Evolutionary conservation across 2,797 vertebrate genomes (phyloP), one percentile per base, ranked within the genome.

Genomic region (Tiaroga cobitis): DNA sequence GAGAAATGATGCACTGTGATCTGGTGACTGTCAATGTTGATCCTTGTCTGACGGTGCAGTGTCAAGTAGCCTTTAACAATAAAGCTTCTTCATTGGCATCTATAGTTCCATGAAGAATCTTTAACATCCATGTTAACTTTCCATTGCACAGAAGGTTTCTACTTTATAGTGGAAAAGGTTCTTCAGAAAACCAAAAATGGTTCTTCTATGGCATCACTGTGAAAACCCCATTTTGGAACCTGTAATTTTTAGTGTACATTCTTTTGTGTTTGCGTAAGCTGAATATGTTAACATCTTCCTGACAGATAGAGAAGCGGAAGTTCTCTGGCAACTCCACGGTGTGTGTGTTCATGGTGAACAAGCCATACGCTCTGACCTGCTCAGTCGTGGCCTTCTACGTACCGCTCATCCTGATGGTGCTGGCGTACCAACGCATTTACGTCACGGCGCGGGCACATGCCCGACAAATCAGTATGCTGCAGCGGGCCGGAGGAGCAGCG

Each of bases 301-400:
- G 54, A 80, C 94, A 99, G 98, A 97, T 99, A 91, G 96, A 98
- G 89, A 90, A 96, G 89, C 93, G 96, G 84, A 96, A 96, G 89
- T 94, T 95, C 69, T 95, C 93, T 87, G 96, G 95, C 89, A 99
- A 99, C 94, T 95, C 97, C 72, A 98, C 97, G 0, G 96, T 96
- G 87, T 99, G 98, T 87, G 94, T 99, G 90, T 99, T 99, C 94
- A 98, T 99, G 98, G 98, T 99, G 85, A 99, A 99, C 95, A 99
- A 99, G 90, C 97, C 98, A 18, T 99, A 99, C 0, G 98, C 98
- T 49, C 96, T 99, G 89, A 99, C 97, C 82, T 99, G 98, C 93
- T 99, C 98, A 0, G 95, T 98, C 94, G 98, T 99, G 92, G 98
- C 98, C 90, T 99, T 99, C 95, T 99, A 99, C 95, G 96, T 99